Evolutionary conservation across 2,113 vertebrate genomes (phyloP).

Genomic region (Toxotes chatareus): DNA sequence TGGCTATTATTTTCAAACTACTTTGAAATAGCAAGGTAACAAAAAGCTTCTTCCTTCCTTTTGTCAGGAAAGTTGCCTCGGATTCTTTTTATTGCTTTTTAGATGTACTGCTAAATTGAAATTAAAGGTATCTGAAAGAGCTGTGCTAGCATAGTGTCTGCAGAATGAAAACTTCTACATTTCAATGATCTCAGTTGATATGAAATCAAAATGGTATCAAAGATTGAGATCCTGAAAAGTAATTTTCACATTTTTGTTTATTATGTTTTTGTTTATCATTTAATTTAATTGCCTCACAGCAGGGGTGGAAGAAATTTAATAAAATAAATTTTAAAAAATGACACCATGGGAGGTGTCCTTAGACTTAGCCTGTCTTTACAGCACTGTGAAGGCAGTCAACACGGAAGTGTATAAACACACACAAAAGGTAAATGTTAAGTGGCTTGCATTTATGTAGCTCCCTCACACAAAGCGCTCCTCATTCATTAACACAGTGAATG

Average conservation of each 20-base stretch:
- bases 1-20: slow-evolving; percentile 34
- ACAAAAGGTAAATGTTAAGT: no score
- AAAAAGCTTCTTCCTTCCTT: slow-evolving; percentile 18
- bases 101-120: not conserved
- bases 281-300: no score
- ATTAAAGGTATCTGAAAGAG: slow-evolving; percentile 10
- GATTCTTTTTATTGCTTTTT: slow-evolving; percentile 4
- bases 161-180: not conserved
- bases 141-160: not conserved
- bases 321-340: no score
- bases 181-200: not conserved
- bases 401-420: no score
- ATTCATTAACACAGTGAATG: no score
- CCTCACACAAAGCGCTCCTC: no score
- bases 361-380: no score
- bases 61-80: not conserved
- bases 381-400: no score
- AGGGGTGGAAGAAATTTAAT: no score
- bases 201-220: not conserved
- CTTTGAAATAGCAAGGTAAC: not conserved
- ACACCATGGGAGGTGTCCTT: no score
- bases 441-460: no score
- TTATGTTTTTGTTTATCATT: not conserved
- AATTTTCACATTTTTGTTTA: not conserved
- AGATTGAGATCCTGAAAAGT: not conserved